These are phyloP conservation scores for Halocynthia aurantium DNA, from an alignment of 23 tunicate species.

Conservation along the genomic window DNA sequence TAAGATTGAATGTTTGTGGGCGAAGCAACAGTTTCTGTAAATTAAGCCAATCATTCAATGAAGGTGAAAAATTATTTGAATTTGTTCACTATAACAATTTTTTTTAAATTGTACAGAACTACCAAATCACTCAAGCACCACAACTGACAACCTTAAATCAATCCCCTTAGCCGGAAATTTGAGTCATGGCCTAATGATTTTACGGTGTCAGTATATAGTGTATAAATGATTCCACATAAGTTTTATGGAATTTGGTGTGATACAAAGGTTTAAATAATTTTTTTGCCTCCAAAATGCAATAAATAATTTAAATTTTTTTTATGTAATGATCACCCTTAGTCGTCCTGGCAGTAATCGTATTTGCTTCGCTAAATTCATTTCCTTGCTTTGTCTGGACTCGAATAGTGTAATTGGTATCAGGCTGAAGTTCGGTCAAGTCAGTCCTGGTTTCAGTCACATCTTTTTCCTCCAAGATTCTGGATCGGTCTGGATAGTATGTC, in stretches of 20 bases:
- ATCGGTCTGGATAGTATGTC: background rate
- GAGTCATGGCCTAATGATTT: too few relatives aligned
- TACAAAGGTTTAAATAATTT: background rate
- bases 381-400: constrained; percentile 29
- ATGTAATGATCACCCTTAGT: background rate
- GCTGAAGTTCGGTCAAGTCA: constrained; percentile 1
- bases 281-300: too few relatives aligned
- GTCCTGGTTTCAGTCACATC: background rate
- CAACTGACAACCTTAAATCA: too few relatives aligned
- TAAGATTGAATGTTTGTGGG: background rate
- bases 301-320: too few relatives aligned
- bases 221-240: background rate
- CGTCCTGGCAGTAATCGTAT: background rate
- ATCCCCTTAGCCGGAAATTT: too few relatives aligned
- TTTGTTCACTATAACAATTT: background rate
- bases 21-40: constrained; percentile 2
- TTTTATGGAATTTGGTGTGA: background rate
- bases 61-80: background rate
- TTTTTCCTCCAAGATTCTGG: background rate
- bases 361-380: constrained; percentile 13
- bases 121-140: background rate
- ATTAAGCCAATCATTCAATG: background rate
- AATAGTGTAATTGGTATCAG: constrained; percentile 9
- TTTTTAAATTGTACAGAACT: background rate
- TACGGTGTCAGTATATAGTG: background rate